These are phyloP conservation scores for Lates japonicus DNA, from an alignment of 2,797 vertebrate genomes.

Conservation along the genomic window DNA sequence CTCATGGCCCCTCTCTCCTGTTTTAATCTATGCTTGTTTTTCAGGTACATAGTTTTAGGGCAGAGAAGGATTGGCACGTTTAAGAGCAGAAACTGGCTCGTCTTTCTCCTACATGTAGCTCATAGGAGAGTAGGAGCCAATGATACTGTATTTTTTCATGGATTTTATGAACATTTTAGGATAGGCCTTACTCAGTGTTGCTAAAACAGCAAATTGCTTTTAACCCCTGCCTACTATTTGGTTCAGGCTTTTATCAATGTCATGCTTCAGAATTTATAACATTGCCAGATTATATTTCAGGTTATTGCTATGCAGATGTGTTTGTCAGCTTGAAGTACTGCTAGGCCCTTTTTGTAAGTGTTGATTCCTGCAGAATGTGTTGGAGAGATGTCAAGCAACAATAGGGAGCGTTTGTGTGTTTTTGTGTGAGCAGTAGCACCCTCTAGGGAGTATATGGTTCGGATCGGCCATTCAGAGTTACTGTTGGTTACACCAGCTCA, in stretches of 20 bases:
- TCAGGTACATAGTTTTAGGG: slow-evolving; percentile 55
- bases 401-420: slow-evolving; percentile 44
- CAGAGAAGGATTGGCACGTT: slow-evolving; percentile 43
- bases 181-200: slow-evolving; percentile 74
- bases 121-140: slow-evolving; percentile 64
- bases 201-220: slow-evolving; percentile 66
- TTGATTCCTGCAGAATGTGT: slow-evolving; percentile 51
- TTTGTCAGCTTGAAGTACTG: slow-evolving; percentile 64
- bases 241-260: slow-evolving; percentile 66
- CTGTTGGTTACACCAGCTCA: slow-evolving; percentile 35
- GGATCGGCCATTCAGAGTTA: slow-evolving; percentile 21
- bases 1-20: slow-evolving; percentile 61
- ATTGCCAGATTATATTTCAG: slow-evolving; percentile 69
- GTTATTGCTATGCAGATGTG: slow-evolving; percentile 80
- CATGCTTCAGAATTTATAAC: slow-evolving; percentile 64
- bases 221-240: slow-evolving; percentile 59
- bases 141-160: slow-evolving; percentile 80
- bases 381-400: slow-evolving; percentile 48
- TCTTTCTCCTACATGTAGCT: slow-evolving; percentile 73
- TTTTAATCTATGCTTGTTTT: slow-evolving; percentile 52
- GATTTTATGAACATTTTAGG: slow-evolving; percentile 72
- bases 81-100: slow-evolving; percentile 32
- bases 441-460: slow-evolving; percentile 22
- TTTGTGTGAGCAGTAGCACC: slow-evolving; percentile 58
- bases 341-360: slow-evolving; percentile 47